Conservation (phyloP, 2,797 vertebrate species). For the Rhynchonycteris naso region DNA sequence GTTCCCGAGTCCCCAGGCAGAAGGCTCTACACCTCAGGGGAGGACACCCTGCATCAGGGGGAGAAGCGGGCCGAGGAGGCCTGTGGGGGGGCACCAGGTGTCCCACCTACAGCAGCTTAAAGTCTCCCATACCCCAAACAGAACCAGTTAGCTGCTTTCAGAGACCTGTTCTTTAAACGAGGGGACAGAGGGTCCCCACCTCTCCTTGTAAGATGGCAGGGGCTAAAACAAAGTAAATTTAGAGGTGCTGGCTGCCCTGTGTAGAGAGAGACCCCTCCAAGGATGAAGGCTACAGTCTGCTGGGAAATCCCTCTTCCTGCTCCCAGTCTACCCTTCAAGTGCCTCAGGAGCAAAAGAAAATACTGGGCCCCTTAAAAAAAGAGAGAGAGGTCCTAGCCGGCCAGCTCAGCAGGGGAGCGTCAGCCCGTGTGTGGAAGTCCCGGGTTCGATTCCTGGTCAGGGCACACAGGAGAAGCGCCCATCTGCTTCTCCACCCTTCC, state of each 20-base stretch:
- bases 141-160: not conserved
- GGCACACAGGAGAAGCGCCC: no score
- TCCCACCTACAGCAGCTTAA: not conserved
- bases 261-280: not conserved
- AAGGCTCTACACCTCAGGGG: not conserved
- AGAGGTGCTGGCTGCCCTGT: not conserved
- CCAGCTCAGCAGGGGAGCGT: no score
- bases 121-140: not conserved
- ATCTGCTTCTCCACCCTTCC: no score
- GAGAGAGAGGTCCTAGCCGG: no score
- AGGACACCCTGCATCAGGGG: not conserved
- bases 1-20: not conserved
- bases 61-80: not conserved
- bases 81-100: not conserved
- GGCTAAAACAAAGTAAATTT: not conserved
- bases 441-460: no score
- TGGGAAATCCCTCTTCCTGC: not conserved
- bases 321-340: not conserved
- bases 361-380: no score
- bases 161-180: not conserved
- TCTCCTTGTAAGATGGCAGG: not conserved
- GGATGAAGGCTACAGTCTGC: not conserved
- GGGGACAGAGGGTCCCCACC: not conserved
- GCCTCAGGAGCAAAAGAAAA: no score
- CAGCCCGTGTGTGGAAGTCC: no score